Percentiles rank a stretch among this genome's conserved stretches.
phyloP scores from a whole-genome alignment of 2,888 invertebrate species.

The Phengaris alcon region DNA sequence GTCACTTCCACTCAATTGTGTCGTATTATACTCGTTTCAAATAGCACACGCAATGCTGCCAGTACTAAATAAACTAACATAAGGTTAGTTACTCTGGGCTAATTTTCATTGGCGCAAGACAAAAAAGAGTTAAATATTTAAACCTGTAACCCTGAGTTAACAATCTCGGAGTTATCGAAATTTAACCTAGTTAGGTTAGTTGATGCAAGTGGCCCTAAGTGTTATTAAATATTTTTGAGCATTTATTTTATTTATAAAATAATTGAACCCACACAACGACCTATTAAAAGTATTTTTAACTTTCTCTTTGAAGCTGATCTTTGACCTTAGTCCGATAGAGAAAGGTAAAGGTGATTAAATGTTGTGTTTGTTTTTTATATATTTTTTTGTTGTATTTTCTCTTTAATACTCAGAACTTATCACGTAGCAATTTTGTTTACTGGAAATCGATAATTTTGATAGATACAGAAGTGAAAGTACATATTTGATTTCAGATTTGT shows the following conservation, averaged over 20 bases:
- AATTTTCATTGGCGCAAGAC: too few relatives aligned
- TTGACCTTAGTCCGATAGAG: background rate
- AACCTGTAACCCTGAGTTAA: too few relatives aligned
- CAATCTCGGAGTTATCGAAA: too few relatives aligned
- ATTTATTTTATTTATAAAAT: background rate
- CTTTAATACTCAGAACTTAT: too few relatives aligned
- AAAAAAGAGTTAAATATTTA: too few relatives aligned
- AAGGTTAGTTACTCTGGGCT: too few relatives aligned
- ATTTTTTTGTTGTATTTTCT: too few relatives aligned
- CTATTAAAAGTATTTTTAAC: background rate
- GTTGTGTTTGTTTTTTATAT: background rate
- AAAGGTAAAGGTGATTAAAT: conserved; percentile 1
- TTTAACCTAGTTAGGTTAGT: too few relatives aligned
- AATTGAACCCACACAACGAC: conserved; percentile 8
- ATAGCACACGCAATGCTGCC: too few relatives aligned
- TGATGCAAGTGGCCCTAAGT: background rate
- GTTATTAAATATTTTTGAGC: conserved; percentile 1
- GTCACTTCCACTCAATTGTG: too few relatives aligned
- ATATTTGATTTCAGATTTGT: background rate
- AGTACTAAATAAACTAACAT: too few relatives aligned
- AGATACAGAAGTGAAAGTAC: background rate
- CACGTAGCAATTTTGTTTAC: background rate
- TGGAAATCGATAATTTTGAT: background rate
- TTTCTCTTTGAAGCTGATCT: background rate
- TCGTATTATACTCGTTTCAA: too few relatives aligned